Evolutionary conservation across 2,797 vertebrate species (phyloP), one percentile per base, ranked within the genome.

Genomic region (Numenius phaeopus): DNA sequence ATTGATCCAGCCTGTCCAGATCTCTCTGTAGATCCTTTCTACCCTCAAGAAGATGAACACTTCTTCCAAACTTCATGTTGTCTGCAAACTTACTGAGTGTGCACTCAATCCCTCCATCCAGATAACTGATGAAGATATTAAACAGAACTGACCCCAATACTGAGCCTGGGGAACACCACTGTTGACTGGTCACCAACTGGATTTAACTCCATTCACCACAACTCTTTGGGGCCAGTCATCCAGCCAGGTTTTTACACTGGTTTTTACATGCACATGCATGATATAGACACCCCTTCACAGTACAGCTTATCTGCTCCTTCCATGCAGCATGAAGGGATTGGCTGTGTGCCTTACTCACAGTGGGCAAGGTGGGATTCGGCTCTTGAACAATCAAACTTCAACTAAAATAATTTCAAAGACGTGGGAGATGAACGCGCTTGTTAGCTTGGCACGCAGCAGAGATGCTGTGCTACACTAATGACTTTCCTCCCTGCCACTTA

Each of bases 21-120:
- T 27, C 22, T 42, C 34, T 58, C 42, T 52, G 21, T 4, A 70
- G 27, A 81, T 8, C 37, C 14, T 22, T 54, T 4, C 76, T 58
- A 26, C 6, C 39, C 12, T 86, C 19, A 2, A 58, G 67, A 14
- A 76, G 27, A 49, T 7, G 59, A 23, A 80, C 24, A 8, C 7
- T 65, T 14, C 11, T 5, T 1, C 23, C 10, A 30, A 57, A 1
- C 14, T 22, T 27, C 7, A 11, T 78, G 22, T n/a, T 5, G 0
- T n/a, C 24, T 73, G 32, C 50, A 66, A 69, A 24, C 0, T 9
- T 16, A 39, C 12, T 32, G n/a, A 46, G 27, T 8, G 11, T 8
- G 10, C 24, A 13, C 20, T 71, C 0, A 0, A 55, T 39, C 2
- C 37, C 7, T 13, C 34, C 0, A 0, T 30, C 8, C 30, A 80